phyloP scores from a whole-genome alignment of 2,113 vertebrate genomes.

The Nasalis larvatus region DNA sequence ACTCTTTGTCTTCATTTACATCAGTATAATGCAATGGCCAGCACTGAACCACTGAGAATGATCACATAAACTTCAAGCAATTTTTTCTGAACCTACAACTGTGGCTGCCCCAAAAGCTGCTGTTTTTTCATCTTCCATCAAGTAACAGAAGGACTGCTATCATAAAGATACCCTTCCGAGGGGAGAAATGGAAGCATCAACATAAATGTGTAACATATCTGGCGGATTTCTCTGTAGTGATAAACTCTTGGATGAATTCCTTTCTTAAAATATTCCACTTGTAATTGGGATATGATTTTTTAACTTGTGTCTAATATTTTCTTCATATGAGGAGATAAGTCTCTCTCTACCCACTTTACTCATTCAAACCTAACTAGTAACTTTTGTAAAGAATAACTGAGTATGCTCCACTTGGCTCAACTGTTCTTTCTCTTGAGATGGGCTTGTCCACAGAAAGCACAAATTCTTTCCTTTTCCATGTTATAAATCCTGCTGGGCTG shows the following conservation, averaged over 20 bases:
- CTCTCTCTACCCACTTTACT: neutral
- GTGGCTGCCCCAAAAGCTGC: neutral
- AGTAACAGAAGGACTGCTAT: neutral
- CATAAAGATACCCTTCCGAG: neutral
- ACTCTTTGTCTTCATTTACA: neutral
- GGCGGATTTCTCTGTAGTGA: neutral
- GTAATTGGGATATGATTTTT: neutral
- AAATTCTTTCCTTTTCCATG: neutral
- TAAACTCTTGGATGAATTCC: neutral
- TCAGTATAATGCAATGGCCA: neutral
- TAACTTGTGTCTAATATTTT: neutral
- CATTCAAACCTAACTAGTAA: neutral
- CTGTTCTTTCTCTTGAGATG: neutral
- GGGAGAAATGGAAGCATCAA: neutral
- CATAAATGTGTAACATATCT: neutral
- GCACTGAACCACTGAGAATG: neutral
- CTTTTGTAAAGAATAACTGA: neutral
- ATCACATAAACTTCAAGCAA: neutral
- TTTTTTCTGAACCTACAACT: neutral
- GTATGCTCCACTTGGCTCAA: neutral
- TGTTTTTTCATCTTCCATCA: neutral
- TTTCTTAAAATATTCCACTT: neutral
- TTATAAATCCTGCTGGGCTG: neutral
- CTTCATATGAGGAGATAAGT: neutral
- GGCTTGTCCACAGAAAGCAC: neutral